A percentile compares a stretch with the other conserved stretches of the same genome.
These are phyloP conservation scores for Myotis brandtii DNA, from an alignment of 2,113 vertebrate genomes.

Conservation along the genomic window DNA sequence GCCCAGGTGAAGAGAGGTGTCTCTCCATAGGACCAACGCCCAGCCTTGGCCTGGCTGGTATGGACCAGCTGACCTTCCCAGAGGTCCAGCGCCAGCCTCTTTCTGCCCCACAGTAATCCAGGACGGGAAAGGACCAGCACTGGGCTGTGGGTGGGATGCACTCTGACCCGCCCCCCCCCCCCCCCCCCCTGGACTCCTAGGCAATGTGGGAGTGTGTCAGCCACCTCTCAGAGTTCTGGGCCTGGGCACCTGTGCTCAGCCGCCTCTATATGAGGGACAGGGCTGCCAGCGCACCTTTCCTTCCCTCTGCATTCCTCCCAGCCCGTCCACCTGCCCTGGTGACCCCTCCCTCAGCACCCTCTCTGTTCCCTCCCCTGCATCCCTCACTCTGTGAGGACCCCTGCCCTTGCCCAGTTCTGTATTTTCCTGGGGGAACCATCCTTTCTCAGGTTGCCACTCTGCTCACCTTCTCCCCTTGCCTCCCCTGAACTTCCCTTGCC, in stretches of 20 bases:
- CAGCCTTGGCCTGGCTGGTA: neutral
- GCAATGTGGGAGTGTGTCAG: neutral
- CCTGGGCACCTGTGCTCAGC: neutral
- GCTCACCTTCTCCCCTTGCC: neutral
- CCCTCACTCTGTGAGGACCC: neutral
- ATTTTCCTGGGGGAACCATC: neutral
- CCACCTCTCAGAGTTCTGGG: neutral
- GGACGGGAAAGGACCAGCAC: neutral
- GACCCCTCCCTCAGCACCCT: neutral
- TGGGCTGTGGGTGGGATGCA: rapidly evolving
- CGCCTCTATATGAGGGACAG: too few species aligned
- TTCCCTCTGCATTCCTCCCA: neutral
- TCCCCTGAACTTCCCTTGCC: neutral
- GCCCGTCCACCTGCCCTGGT: neutral
- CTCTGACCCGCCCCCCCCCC: too few species aligned
- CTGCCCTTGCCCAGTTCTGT: too few species aligned
- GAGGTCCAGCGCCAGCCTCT: neutral
- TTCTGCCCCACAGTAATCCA: neutral
- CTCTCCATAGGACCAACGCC: neutral
- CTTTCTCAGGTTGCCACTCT: neutral
- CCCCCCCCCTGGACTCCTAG: neutral
- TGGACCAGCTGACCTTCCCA: neutral
- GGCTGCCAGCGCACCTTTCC: neutral
- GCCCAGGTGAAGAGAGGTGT: too few species aligned
- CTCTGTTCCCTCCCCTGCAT: neutral